phyloP scores from a whole-genome alignment of 2,113 vertebrate genomes.

The Anarhynchus alexandrinus region DNA sequence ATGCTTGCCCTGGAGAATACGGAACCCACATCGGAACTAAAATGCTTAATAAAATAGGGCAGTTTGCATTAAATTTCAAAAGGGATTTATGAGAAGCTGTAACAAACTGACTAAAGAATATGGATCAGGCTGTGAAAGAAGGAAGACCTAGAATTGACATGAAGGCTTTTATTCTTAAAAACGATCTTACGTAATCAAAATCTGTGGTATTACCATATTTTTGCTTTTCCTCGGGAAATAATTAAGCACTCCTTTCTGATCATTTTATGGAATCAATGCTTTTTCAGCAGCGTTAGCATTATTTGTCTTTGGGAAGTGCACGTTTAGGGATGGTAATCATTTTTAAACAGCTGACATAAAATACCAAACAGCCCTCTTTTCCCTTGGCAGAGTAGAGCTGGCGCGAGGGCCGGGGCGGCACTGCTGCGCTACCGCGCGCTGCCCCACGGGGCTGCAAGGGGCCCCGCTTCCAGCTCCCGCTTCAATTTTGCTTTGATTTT shows the following conservation, averaged over 20 bases:
- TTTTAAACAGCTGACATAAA: background rate
- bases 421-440: fast-evolving
- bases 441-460: background rate
- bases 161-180: slow-evolving; percentile 2
- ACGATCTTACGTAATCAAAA: background rate
- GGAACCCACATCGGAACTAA: background rate
- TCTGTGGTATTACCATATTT: background rate
- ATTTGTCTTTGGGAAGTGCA: slow-evolving; percentile 38
- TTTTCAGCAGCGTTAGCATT: background rate
- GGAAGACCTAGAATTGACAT: background rate
- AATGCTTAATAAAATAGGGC: background rate
- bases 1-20: background rate
- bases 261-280: background rate
- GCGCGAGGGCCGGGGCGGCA: background rate
- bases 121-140: background rate
- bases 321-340: background rate
- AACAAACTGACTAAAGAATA: background rate
- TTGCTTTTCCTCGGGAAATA: slow-evolving; percentile 20
- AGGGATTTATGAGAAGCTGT: slow-evolving; percentile 24
- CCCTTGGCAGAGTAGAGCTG: background rate
- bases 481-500: background rate
- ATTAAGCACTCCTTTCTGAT: slow-evolving; percentile 13
- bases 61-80: slow-evolving; percentile 7
- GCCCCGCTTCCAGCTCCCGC: no score
- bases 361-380: background rate